These are phyloP conservation scores for Vicugna pacos DNA, from an alignment of 2,113 vertebrate genomes.

Conservation along the genomic window DNA sequence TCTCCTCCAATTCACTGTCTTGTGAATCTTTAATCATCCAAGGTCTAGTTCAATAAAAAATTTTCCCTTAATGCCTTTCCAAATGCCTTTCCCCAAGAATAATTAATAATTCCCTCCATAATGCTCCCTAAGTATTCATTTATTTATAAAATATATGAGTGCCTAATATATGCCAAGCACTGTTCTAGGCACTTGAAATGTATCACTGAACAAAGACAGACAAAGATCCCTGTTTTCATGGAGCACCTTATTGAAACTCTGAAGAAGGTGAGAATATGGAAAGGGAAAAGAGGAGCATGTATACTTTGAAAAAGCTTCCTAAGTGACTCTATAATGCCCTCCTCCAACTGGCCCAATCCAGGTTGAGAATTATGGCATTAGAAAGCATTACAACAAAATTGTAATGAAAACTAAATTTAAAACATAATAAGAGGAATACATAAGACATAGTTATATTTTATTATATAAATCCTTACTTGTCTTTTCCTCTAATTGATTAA, in stretches of 20 bases:
- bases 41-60: not conserved
- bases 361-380: not conserved
- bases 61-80: constrained; percentile 39
- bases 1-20: not conserved
- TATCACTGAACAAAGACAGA: constrained; percentile 36
- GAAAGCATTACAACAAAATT: constrained; percentile 53
- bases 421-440: constrained; percentile 41
- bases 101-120: not conserved
- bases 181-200: not conserved
- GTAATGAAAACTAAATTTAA: constrained; percentile 41
- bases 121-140: not conserved
- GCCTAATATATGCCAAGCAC: not conserved
- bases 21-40: not conserved
- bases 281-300: not conserved
- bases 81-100: constrained; percentile 26
- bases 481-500: constrained; percentile 88
- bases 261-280: not conserved
- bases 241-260: not conserved
- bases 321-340: not conserved
- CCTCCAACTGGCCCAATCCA: constrained; percentile 29
- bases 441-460: not conserved
- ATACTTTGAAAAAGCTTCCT: constrained; percentile 37
- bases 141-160: not conserved
- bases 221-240: not conserved
- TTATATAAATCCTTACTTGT: constrained; percentile 88